Base-by-base conservation (phyloP, 2,113 vertebrate species). In the Neoarius graeffei region DNA sequence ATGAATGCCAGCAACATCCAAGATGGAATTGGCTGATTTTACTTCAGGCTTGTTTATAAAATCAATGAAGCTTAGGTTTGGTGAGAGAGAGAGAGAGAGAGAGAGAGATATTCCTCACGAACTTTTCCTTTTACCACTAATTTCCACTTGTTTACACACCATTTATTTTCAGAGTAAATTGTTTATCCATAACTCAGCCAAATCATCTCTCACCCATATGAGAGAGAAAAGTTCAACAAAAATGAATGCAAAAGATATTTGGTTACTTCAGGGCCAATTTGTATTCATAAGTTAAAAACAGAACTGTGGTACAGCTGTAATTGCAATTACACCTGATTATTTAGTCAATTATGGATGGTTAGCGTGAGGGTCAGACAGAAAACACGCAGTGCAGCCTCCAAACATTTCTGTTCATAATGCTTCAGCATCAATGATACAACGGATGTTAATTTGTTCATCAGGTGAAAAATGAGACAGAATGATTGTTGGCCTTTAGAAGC, bases 301-400 rank as follows among this genome's bases (percentile, higher is more conserved):
- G 93, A 94, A 94, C 89, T 91, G 91, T 93, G 92, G 91, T 93
- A 93, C 85, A 48, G 69, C 90, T 87, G 89, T 95, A 94, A 95
- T 94, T 92, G 91, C 93, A 96, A 96, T 95, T 93, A 95, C 90
- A 89, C 93, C 91, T 92, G 93, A 95, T 95, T 94, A 94, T 93
- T 93, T 94, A 94, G 95, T 95, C 94, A 94, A 95, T 95, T 95
- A 94, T 89, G 91, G 89, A 91, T 92, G 92, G 92, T 94, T 94
- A 94, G 92, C 88, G 85, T 91, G 94, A 93, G 93, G 94, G 94
- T 93, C 93, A 93, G 93, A 94, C 93, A 91, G 92, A 89, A 95
- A 82, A 82, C 4, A 60, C 15, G 92, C 93, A 91, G 92, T 62
- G 85, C 92, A 89, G 92, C 94, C 74, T 64, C 88, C 27, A 42